Evolutionary conservation across 1,140 invertebrate species (phyloP).

Genomic region (Micrasema minimum): DNA sequence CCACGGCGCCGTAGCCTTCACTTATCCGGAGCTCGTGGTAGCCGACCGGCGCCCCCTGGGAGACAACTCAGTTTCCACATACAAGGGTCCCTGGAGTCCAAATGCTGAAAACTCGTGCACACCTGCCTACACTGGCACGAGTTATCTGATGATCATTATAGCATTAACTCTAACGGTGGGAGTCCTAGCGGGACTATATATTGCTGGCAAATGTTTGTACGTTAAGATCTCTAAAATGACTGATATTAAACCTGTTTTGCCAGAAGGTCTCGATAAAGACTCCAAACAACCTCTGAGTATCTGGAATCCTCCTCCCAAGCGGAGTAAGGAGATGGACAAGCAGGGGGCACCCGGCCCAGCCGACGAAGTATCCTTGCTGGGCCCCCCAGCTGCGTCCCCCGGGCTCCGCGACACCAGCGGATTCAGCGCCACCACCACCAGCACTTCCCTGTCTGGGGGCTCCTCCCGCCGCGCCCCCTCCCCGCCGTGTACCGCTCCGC

Average conservation of each 20-base stretch:
- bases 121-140: not conserved
- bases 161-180: not conserved
- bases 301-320: conserved; percentile 57
- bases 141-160: not conserved
- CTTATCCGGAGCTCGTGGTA: conserved; percentile 52
- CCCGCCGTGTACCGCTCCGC: conserved; percentile 1
- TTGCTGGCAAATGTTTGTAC: conserved; percentile 46
- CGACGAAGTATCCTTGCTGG: conserved; percentile 61
- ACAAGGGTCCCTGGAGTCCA: conserved; percentile 65
- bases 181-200: not conserved
- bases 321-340: conserved; percentile 58
- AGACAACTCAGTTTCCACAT: conserved; percentile 50
- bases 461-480: conserved; percentile 27
- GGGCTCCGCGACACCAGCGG: conserved; percentile 9
- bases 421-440: conserved; percentile 12
- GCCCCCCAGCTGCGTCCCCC: conserved; percentile 27
- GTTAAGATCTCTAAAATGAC: conserved; percentile 58
- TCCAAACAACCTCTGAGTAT: no score
- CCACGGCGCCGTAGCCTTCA: conserved; percentile 56
- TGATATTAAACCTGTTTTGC: conserved; percentile 61
- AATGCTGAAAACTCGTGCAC: conserved; percentile 51
- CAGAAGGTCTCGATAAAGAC: conserved; percentile 63
- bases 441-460: conserved; percentile 19
- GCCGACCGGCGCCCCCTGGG: conserved; percentile 45
- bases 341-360: conserved; percentile 48